Evolutionary conservation across 2,797 vertebrate genomes (phyloP), one percentile per base, ranked within the genome.

Genomic region (Cyprinodon diabolis): DNA sequence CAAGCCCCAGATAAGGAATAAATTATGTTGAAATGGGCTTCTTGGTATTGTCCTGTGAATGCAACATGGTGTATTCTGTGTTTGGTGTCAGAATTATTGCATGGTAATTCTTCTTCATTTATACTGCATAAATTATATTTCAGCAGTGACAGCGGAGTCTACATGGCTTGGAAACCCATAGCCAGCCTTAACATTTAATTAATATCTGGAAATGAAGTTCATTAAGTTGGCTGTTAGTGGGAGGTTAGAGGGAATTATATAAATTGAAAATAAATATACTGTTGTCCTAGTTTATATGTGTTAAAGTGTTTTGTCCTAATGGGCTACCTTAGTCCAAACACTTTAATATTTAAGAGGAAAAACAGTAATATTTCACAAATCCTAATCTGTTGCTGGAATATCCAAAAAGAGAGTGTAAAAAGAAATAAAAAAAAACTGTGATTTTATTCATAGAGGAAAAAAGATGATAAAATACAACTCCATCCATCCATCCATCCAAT

Each of bases 51-150:
- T 37, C 81, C 87, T 90, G 77, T 79, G 77, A 90, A 80, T 60
- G 79, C 84, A 83, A 85, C 84, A 82, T 88, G 83, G 84, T 87
- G 77, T 86, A 84, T 78, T 69, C 69, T 47, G 73, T 78, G 62
- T 77, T 74, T 79, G 83, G 74, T 84, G 84, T 87, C 87, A 66
- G 80, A 91, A 90, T 90, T 77, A 88, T 87, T 84, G 82, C 83
- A 85, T 84, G 82, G 89, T 89, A 90, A 94, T 92, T 90, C 86
- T 82, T 92, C 88, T 92, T 93, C 90, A 93, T 94, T 92, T 92
- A 87, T 87, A 60, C 86, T 80, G 87, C 85, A 92, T 93, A 91
- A 93, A 93, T 92, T 89, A 90, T 77, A 93, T 92, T 92, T 91
- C 76, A 84, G 84, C 65, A 80, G 83, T 91, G 89, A 92, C 92